These are phyloP conservation scores for Macropis europaea DNA, from an alignment of 2,888 invertebrate species.

Conservation along the genomic window DNA sequence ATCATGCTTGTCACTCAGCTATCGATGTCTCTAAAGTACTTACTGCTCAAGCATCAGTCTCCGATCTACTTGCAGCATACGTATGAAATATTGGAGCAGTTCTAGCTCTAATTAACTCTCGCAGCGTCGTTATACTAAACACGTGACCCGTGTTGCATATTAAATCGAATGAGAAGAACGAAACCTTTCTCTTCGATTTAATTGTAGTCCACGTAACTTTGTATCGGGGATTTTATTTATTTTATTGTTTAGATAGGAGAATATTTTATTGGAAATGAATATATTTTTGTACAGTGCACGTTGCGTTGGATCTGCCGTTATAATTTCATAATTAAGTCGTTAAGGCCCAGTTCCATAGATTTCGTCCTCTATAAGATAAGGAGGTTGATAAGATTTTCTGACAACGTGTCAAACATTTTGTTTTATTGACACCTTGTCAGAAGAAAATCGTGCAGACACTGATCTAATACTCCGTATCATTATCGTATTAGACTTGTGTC, in stretches of 20 bases:
- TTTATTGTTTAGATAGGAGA: background rate
- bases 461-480: background rate
- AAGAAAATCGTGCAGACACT: background rate
- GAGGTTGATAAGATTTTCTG: constrained; percentile 31
- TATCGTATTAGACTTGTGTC: background rate
- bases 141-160: too few relatives aligned
- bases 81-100: too few relatives aligned
- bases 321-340: too few relatives aligned
- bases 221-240: background rate
- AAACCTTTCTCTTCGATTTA: constrained; percentile 18
- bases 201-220: background rate
- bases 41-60: too few relatives aligned
- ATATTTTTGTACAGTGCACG: background rate
- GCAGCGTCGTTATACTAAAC: too few relatives aligned
- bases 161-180: constrained; percentile 10
- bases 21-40: too few relatives aligned
- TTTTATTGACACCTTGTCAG: constrained; percentile 52
- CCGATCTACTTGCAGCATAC: too few relatives aligned
- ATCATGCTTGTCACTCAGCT: too few relatives aligned
- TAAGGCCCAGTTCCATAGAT: background rate
- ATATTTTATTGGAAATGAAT: background rate
- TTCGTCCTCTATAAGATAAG: background rate
- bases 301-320: too few relatives aligned
- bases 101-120: too few relatives aligned
- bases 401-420: constrained; percentile 46